Evolutionary conservation across 2,797 vertebrate genomes (phyloP).

Genomic region (Erethizon dorsatum): DNA sequence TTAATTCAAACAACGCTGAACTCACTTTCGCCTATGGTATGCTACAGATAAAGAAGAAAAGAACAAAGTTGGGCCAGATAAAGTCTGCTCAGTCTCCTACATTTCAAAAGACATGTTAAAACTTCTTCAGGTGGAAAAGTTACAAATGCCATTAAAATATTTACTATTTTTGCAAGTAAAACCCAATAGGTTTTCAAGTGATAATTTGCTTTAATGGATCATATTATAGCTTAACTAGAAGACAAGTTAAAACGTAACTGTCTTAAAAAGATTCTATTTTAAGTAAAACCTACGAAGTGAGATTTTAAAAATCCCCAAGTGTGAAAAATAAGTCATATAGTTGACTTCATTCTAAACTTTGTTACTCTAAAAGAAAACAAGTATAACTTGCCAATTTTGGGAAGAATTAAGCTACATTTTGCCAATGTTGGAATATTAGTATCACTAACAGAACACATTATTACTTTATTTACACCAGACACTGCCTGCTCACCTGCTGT

Average conservation of each 20-base stretch:
- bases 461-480: neutral
- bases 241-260: neutral
- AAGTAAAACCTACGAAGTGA: neutral
- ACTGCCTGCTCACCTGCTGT: constrained; percentile 94
- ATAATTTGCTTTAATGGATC: neutral
- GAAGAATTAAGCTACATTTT: neutral
- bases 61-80: neutral
- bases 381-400: neutral
- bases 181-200: neutral
- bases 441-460: neutral
- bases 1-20: too few relatives aligned
- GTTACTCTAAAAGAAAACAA: neutral
- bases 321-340: neutral
- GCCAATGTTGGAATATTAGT: constrained; percentile 27
- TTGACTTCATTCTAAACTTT: neutral
- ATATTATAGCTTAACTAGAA: neutral
- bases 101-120: neutral
- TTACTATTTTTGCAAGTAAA: neutral
- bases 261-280: neutral
- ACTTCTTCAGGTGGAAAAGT: neutral
- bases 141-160: neutral
- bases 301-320: neutral
- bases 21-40: neutral
- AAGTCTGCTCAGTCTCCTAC: neutral
- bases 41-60: neutral